phyloP scores from a whole-genome alignment of 2,113 vertebrate species.

The Pyrgilauda ruficollis region DNA sequence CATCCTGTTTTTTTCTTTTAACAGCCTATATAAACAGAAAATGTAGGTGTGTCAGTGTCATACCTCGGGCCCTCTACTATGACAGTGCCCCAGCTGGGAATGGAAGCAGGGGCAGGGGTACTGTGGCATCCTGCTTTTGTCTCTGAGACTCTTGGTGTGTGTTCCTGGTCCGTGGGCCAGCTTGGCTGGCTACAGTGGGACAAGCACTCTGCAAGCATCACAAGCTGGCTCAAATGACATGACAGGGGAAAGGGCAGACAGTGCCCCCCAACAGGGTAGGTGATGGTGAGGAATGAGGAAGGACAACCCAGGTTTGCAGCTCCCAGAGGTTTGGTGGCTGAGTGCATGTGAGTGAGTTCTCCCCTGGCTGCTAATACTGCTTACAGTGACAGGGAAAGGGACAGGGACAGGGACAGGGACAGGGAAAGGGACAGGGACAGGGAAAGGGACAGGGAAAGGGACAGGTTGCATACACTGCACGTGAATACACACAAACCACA shows the following conservation, averaged over 20 bases:
- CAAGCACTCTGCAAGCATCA: not conserved
- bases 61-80: not conserved
- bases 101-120: not conserved
- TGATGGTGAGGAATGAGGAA: not conserved
- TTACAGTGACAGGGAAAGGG: not conserved
- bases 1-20: not conserved
- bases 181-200: not conserved
- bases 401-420: not conserved
- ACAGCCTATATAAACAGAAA: not conserved
- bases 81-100: not conserved
- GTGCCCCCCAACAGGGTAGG: not conserved
- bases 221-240: not conserved
- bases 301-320: not conserved
- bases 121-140: not conserved
- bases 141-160: not conserved
- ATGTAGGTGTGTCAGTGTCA: accelerated
- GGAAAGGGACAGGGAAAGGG: not conserved
- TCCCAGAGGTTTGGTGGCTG: not conserved
- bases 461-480: not conserved
- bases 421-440: not conserved
- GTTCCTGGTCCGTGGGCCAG: accelerated
- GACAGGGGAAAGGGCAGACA: not conserved
- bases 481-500: not conserved
- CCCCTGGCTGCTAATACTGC: not conserved
- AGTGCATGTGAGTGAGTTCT: not conserved